Base-by-base conservation (phyloP, 2,888 invertebrate species). In the Heterodera filipjevi region DNA sequence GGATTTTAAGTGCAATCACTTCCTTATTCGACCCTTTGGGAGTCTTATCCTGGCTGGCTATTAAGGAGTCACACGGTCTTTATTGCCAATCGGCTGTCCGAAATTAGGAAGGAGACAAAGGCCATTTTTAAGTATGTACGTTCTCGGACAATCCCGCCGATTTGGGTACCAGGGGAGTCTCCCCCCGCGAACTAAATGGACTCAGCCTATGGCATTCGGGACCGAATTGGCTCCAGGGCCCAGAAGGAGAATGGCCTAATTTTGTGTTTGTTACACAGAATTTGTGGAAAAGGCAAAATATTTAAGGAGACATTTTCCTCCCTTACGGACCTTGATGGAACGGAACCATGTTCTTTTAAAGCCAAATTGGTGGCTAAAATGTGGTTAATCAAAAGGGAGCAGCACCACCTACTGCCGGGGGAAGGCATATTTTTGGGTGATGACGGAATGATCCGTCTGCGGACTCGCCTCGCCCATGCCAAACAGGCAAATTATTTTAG, bases 11-110 rank as follows among this genome's bases (percentile, higher is more conserved):
- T n/a, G 8, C 33, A 44, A 79, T 71, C 10, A 39, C 71, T 27
- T 32, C 71, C 12, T n/a, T 77, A 10, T 79, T 71, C 39, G 79
- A 79, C 53, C 81, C 80, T 32, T 30, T 81, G 12, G 81, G 81
- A n/a, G 49, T 49, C 0, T 16, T 49, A 10, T 49, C 49, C 16
- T 49, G 49, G 49, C 16, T 49, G 49, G 49, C 49, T 22, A 49
- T 5, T 22, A 22, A 49, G 12, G 12, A 12, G 16, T 16, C 49
- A 16, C 49, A 49, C 49, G 14, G 49, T 49, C 16, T 2, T 49
- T 5, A 19, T 22, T 3, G 22, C 39, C 39, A 49, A 49, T 49
- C 49, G 49, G 12, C 22, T 49, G 2, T 19, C 49, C 14, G 49
- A 49, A 49, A 22, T 49, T 3, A 16, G 49, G 22, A 49, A 49